A percentile compares a stretch with the other conserved stretches of the same genome.
phyloP scores from a whole-genome alignment of 2,113 vertebrate species.

The Taurulus bubalis region DNA sequence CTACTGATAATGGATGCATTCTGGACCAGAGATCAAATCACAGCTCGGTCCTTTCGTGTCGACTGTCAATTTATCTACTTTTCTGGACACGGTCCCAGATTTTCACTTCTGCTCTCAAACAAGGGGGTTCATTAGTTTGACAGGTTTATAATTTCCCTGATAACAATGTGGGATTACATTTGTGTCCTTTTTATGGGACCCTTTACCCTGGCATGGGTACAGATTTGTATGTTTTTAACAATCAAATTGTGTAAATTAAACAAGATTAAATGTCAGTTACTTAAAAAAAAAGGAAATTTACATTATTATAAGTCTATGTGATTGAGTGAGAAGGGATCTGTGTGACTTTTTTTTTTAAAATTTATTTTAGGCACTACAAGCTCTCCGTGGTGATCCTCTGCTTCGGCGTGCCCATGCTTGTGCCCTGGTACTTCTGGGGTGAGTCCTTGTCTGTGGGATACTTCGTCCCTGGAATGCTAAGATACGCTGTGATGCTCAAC shows the following conservation, averaged over 20 bases:
- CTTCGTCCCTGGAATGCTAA: conserved; percentile 87
- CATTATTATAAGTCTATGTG: neutral
- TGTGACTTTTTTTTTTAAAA: neutral
- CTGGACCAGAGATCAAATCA: conserved; percentile 25
- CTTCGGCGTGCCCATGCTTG: conserved; percentile 87
- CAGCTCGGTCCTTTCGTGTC: neutral
- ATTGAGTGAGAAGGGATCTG: neutral
- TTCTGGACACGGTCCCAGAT: conserved; percentile 51
- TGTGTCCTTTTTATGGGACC: neutral
- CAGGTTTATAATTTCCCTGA: neutral
- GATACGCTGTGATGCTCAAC: conserved; percentile 88
- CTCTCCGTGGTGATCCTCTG: conserved; percentile 87
- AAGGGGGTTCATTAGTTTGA: conserved; percentile 5
- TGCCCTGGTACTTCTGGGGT: conserved; percentile 93
- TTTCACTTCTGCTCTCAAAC: conserved; percentile 33
- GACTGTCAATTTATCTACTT: conserved; percentile 26
- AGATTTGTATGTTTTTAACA: neutral
- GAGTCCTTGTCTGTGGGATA: conserved; percentile 85
- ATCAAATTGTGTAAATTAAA: neutral
- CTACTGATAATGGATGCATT: conserved; percentile 26
- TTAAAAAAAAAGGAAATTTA: neutral
- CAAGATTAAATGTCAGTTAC: neutral
- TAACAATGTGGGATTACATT: neutral
- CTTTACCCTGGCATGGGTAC: neutral
- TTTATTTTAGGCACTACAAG: conserved; percentile 87